phyloP scores from a whole-genome alignment of 2,113 vertebrate genomes.

The Dissostichus mawsoni region DNA sequence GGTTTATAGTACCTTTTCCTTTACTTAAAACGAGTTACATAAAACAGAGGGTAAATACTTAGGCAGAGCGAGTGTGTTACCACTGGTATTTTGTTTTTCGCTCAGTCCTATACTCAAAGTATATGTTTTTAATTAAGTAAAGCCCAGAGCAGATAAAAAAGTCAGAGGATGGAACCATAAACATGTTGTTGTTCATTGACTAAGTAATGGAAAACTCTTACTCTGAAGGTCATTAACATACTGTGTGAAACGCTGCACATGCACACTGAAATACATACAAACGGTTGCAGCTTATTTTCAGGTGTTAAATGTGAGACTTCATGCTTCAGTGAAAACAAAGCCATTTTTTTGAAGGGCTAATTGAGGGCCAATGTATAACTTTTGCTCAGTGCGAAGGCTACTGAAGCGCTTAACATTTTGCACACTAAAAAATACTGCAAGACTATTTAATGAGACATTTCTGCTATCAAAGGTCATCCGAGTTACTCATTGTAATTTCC shows the following conservation, averaged over 20 bases:
- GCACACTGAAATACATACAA: neutral
- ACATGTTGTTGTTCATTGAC: slow-evolving; percentile 13
- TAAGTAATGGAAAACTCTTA: slow-evolving; percentile 10
- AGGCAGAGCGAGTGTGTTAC: neutral
- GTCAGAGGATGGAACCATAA: neutral
- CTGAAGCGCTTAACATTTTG: slow-evolving; percentile 28
- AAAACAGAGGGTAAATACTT: neutral
- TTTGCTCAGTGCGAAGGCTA: slow-evolving; percentile 26
- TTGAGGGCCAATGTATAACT: slow-evolving; percentile 55
- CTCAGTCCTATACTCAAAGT: neutral
- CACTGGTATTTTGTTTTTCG: neutral
- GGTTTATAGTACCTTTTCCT: neutral
- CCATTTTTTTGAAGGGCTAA: slow-evolving; percentile 31
- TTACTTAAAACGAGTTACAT: neutral
- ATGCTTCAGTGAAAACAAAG: slow-evolving; percentile 3
- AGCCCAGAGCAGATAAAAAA: neutral
- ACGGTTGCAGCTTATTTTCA: slow-evolving; percentile 8
- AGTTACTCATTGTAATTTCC: slow-evolving; percentile 45
- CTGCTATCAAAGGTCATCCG: slow-evolving; percentile 43
- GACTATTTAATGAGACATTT: slow-evolving; percentile 5
- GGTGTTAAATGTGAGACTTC: neutral
- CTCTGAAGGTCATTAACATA: neutral
- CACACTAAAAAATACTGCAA: neutral
- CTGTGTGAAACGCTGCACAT: neutral
- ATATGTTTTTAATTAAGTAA: slow-evolving; percentile 36